These are phyloP conservation scores for Venusia cambrica DNA, from an alignment of 2,888 invertebrate genomes.

Conservation along the genomic window DNA sequence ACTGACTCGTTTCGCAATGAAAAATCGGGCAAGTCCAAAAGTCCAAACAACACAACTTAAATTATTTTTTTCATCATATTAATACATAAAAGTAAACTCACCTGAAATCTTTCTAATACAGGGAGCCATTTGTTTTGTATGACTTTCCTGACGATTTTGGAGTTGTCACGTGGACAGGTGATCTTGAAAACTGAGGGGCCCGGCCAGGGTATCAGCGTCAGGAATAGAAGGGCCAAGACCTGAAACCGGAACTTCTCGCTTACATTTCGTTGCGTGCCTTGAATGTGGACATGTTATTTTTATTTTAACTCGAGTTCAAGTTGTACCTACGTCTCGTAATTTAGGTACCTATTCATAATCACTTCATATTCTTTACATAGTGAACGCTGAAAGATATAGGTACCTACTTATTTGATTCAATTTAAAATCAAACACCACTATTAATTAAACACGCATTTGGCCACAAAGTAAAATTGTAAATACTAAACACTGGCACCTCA, in stretches of 20 bases:
- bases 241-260: too few relatives aligned
- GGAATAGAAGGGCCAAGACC: slow-evolving; percentile 90
- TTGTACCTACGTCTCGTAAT: too few relatives aligned
- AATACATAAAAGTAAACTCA: too few relatives aligned
- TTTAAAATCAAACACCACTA: slow-evolving; percentile 1
- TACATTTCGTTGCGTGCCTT: too few relatives aligned
- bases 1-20: too few relatives aligned
- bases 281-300: too few relatives aligned
- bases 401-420: neutral
- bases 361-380: neutral
- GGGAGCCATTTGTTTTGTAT: slow-evolving; percentile 96
- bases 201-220: slow-evolving; percentile 93
- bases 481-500: neutral
- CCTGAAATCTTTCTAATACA: slow-evolving; percentile 92
- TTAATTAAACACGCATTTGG: too few relatives aligned
- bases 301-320: too few relatives aligned
- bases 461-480: neutral
- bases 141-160: slow-evolving; percentile 92
- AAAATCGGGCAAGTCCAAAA: too few relatives aligned
- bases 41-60: too few relatives aligned
- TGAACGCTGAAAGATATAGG: neutral
- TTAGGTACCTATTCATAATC: slow-evolving; percentile 21
- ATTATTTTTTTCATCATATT: too few relatives aligned
- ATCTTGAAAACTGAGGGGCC: slow-evolving; percentile 93
- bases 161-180: slow-evolving; percentile 93